Evolutionary conservation across 2,797 vertebrate genomes (phyloP).

Genomic region (Tadarida brasiliensis): DNA sequence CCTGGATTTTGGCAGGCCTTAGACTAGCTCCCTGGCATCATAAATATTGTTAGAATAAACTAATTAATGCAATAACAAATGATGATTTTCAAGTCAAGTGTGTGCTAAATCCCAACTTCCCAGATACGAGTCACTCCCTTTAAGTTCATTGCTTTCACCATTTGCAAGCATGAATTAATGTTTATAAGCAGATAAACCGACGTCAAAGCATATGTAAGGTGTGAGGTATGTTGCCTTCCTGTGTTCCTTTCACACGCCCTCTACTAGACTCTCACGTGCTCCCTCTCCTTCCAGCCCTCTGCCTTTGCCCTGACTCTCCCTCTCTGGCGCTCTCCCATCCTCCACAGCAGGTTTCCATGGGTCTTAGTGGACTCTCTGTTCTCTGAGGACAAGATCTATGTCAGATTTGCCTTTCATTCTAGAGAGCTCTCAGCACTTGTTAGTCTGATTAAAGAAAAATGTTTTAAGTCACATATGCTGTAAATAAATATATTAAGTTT

Average conservation of each 20-base stretch:
- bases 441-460: background rate
- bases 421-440: background rate
- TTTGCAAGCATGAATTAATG: background rate
- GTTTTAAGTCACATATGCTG: background rate
- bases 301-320: too few species aligned
- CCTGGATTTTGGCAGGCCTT: background rate
- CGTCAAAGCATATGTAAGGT: background rate
- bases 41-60: background rate
- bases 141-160: background rate
- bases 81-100: background rate
- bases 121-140: background rate
- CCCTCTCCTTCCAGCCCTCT: background rate
- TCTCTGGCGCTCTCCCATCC: background rate
- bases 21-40: background rate
- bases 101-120: background rate
- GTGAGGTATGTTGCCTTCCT: background rate
- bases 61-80: background rate
- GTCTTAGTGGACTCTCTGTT: background rate
- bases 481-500: background rate
- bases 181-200: background rate
- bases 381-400: background rate
- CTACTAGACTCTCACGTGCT: background rate
- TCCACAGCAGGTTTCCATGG: fast-evolving
- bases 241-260: background rate
- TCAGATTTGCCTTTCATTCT: background rate